phyloP scores from a whole-genome alignment of 2,888 invertebrate genomes.

The Esperia sulphurella region DNA sequence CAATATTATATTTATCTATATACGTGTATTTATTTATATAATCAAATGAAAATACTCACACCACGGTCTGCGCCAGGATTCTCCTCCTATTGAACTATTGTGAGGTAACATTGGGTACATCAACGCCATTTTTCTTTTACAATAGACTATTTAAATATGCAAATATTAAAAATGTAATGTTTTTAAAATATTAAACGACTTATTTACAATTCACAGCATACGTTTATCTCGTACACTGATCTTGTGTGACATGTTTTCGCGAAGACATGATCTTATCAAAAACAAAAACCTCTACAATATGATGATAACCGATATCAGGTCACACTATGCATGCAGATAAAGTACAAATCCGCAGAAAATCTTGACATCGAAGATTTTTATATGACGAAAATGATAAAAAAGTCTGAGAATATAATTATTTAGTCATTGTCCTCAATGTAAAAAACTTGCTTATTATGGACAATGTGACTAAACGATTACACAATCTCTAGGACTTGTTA shows the following conservation, averaged over 20 bases:
- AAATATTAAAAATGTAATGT: neutral
- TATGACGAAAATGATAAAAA: neutral
- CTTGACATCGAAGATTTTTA: neutral
- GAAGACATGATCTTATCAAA: neutral
- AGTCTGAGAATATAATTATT: too few relatives aligned
- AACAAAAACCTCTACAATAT: neutral
- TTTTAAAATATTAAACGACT: neutral
- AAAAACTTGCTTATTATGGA: too few relatives aligned
- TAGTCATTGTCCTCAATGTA: too few relatives aligned
- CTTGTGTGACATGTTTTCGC: neutral
- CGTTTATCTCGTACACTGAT: neutral
- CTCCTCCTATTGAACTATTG: neutral
- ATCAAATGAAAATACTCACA: too few relatives aligned
- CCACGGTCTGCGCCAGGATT: too few relatives aligned
- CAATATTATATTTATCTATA: too few relatives aligned
- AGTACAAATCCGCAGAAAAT: neutral
- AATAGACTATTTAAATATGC: neutral
- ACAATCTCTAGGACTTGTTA: too few relatives aligned
- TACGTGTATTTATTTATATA: too few relatives aligned
- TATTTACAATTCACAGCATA: neutral
- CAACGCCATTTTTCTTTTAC: neutral
- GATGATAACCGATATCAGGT: constrained; percentile 7
- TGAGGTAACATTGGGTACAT: neutral
- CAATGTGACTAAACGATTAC: too few relatives aligned
- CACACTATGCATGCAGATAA: neutral